These are phyloP conservation scores for Centropus bengalensis DNA, from an alignment of 2,113 vertebrate genomes.

Conservation along the genomic window DNA sequence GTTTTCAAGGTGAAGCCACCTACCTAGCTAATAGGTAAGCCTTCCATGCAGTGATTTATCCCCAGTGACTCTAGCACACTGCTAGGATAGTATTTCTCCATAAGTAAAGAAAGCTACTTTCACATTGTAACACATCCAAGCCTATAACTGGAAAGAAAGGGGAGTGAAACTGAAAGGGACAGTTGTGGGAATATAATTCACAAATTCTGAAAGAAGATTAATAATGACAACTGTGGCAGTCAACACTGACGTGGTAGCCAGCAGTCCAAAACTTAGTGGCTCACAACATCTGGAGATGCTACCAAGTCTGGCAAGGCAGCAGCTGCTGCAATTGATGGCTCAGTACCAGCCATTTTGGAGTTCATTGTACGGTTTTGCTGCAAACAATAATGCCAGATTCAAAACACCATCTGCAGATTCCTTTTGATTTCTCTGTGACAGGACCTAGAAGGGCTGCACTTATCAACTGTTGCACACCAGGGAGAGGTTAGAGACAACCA, in stretches of 20 bases:
- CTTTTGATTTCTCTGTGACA: not conserved
- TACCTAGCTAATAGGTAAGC: not conserved
- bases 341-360: not conserved
- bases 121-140: not conserved
- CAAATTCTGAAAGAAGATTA: not conserved
- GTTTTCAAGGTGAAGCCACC: conserved; percentile 9
- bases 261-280: fast-evolving
- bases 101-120: not conserved
- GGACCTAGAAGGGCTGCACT: not conserved
- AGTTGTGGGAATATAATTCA: not conserved
- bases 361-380: not conserved
- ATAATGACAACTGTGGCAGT: not conserved
- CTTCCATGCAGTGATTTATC: not conserved
- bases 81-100: not conserved
- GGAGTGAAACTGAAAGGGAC: not conserved
- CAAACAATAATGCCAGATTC: not conserved
- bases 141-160: not conserved
- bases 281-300: not conserved
- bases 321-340: not conserved
- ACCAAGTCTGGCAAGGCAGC: not conserved
- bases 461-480: not conserved
- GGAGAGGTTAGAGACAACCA: not conserved
- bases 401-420: not conserved
- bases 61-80: fast-evolving
- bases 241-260: not conserved